These are phyloP conservation scores for Meleagris gallopavo DNA, from an alignment of 2,113 vertebrate genomes.

Conservation along the genomic window DNA sequence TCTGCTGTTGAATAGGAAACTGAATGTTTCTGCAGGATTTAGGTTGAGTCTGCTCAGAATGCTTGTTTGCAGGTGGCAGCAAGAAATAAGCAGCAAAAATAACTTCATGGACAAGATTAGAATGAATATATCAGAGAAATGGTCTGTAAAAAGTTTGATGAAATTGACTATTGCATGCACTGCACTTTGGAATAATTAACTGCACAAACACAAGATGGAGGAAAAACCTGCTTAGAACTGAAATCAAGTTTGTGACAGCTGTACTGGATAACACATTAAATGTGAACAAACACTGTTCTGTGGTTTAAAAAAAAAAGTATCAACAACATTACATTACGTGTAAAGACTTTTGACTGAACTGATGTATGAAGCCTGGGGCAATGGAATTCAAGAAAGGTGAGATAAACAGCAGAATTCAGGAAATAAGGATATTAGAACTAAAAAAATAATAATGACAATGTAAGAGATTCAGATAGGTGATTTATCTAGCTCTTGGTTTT, in stretches of 20 bases:
- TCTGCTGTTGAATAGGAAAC: background rate
- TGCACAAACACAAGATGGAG: background rate
- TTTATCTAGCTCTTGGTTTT: background rate
- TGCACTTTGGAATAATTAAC: background rate
- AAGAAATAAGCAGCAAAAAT: background rate
- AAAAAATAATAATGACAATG: background rate
- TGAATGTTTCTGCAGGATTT: background rate
- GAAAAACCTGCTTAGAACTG: background rate
- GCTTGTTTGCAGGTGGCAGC: background rate
- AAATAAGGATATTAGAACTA: background rate
- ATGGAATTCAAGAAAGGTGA: background rate
- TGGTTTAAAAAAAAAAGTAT: background rate
- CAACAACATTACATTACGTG: background rate
- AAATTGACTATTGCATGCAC: background rate
- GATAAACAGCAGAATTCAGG: background rate
- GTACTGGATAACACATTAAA: background rate
- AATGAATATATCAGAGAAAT: background rate
- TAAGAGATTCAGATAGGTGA: background rate
- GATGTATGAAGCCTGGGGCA: background rate
- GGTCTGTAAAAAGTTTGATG: background rate
- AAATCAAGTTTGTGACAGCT: background rate
- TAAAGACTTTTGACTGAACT: background rate
- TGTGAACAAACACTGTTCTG: background rate
- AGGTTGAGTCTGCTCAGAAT: background rate
- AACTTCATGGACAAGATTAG: background rate